Conservation (phyloP, 2,113 vertebrate species). For the Psittacus erithacus region DNA sequence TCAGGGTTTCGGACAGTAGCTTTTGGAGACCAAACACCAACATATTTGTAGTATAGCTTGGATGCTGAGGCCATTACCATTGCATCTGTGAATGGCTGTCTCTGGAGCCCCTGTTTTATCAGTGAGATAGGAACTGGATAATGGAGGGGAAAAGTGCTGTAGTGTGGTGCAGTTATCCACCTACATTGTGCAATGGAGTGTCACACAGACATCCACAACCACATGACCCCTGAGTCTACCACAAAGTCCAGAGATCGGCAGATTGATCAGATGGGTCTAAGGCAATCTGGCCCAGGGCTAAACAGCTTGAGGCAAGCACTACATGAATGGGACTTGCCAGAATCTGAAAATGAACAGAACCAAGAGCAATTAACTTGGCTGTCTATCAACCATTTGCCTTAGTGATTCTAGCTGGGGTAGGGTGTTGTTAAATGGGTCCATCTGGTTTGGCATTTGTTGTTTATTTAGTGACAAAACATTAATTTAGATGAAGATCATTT, state of each 20-base stretch:
- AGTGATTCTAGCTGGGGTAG: not conserved
- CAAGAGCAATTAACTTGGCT: not conserved
- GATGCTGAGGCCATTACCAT: not conserved
- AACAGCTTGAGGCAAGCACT: not conserved
- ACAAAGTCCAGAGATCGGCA: not conserved
- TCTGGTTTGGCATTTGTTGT: not conserved
- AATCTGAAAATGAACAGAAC: not conserved
- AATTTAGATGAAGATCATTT: not conserved
- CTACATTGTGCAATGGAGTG: not conserved
- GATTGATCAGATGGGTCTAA: not conserved
- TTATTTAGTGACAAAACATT: slow-evolving; percentile 31
- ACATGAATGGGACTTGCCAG: not conserved
- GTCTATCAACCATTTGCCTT: not conserved
- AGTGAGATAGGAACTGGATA: not conserved
- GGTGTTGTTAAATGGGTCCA: not conserved
- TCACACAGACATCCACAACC: not conserved
- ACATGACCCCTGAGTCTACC: not conserved
- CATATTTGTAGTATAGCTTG: not conserved
- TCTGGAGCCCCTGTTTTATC: not conserved
- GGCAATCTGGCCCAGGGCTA: not conserved
- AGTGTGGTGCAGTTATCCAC: not conserved
- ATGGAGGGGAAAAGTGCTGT: not conserved
- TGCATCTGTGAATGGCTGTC: not conserved
- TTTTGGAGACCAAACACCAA: slow-evolving; percentile 21
- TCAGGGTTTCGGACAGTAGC: not conserved